phyloP scores from a whole-genome alignment of 2,113 vertebrate species.

The Euleptes europaea region DNA sequence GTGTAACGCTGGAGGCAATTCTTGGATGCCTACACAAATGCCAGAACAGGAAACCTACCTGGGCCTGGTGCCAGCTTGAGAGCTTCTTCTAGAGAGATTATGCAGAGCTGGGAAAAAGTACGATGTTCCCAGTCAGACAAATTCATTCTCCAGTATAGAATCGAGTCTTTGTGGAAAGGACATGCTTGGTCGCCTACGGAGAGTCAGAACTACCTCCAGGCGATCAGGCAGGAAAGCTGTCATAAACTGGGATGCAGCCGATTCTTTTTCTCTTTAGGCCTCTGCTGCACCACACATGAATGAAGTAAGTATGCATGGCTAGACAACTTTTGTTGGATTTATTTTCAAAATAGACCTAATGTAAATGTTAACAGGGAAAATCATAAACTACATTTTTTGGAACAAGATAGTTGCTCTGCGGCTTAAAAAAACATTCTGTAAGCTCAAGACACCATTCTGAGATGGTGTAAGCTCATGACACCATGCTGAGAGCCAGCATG shows the following conservation, averaged over 20 bases:
- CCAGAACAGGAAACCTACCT: background rate
- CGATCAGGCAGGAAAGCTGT: background rate
- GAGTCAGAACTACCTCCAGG: background rate
- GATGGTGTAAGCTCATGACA: too few species aligned
- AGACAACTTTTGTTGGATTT: background rate
- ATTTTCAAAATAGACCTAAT: too few species aligned
- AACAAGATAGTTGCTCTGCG: background rate
- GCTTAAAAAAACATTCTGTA: background rate
- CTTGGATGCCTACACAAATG: background rate
- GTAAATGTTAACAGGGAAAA: too few species aligned
- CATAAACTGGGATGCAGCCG: background rate
- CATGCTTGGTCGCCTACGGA: too few species aligned
- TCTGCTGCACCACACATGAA: background rate
- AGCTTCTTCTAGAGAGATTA: background rate
- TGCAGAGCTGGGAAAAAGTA: background rate
- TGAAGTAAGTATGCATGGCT: background rate
- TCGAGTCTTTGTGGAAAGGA: background rate
- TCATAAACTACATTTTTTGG: background rate
- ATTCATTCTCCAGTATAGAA: background rate
- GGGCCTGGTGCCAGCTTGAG: background rate
- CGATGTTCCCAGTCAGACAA: background rate
- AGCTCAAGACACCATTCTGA: background rate
- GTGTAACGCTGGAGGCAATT: background rate
- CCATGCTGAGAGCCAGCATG: too few species aligned
- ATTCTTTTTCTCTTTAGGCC: background rate